Base-by-base conservation (phyloP, 2,113 vertebrate genomes). In the Tetrax tetrax region DNA sequence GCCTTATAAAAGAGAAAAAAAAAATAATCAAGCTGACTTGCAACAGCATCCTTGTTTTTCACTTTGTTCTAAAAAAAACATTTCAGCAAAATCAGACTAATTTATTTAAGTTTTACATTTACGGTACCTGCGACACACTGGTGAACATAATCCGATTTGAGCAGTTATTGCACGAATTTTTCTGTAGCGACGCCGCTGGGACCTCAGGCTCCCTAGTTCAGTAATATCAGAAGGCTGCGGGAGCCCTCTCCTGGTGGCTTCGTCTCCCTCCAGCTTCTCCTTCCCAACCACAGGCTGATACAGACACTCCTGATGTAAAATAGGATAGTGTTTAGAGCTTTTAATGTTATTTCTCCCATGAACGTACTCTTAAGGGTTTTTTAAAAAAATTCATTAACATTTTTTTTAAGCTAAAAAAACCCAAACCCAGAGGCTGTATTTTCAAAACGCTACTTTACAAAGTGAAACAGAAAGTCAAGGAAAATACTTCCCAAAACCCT, bases 231-330 rank as follows among this genome's bases (percentile, higher is more conserved):
- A 65, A 89, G 88, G 28, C 80, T 80, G 56, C 4, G 95, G 60
- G 90, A 94, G 90, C 95, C 95, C 96, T 94, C 96, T 96, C 68
- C 95, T 96, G 94, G 95, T 84, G 38, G 86, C 50, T 80, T 81
- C 33, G 31, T 85, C 28, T 71, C 38, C 10, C 28, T 66, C 20
- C n/a, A 63, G 28, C 76, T 66, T 41, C 66, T 57, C 63, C 51
- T 65, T 57, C 16, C 25, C 7, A 4, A 21, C 7, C 14, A 59
- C 14, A 71, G 21, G 56, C 41, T 17, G 1, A 38, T 29, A 80
- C 9, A n/a, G 50, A 31, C 6, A 8, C 7, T 54, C 22, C 9
- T 60, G 6, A 63, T 41, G 37, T 35, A 29, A 77, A 74, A 91
- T 3, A 48, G 45, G 12, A 35, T 4, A 41, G 20, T 1, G 0